phyloP scores from a whole-genome alignment of 1,140 invertebrate species.

The Drosophila asahinai region DNA sequence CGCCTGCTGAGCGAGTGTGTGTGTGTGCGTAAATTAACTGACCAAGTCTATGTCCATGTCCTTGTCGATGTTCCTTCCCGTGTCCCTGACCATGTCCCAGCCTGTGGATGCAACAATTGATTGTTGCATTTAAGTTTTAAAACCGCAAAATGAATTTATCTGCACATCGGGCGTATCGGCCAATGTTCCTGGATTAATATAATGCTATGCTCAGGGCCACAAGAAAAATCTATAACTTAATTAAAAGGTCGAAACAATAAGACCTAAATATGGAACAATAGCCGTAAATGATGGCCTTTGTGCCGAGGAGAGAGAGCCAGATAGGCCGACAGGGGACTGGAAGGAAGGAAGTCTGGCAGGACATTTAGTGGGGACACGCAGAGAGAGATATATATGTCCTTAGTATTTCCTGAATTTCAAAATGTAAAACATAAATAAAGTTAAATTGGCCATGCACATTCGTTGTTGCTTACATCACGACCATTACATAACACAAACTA shows the following conservation, averaged over 20 bases:
- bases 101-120: slow-evolving; percentile 68
- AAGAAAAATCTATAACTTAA: slow-evolving; percentile 62
- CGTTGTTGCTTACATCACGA: slow-evolving; percentile 54
- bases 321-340: slow-evolving; percentile 6
- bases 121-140: slow-evolving; percentile 65
- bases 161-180: slow-evolving; percentile 13
- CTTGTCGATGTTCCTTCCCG: slow-evolving; percentile 28
- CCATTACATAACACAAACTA: slow-evolving; percentile 47
- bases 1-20: slow-evolving; percentile 44
- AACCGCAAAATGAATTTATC: slow-evolving; percentile 69
- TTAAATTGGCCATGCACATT: slow-evolving; percentile 61
- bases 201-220: slow-evolving; percentile 16
- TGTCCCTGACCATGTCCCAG: slow-evolving; percentile 9
- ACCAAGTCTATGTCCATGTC: slow-evolving; percentile 39
- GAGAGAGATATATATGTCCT: slow-evolving; percentile 36
- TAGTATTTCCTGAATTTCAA: slow-evolving; percentile 60
- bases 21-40: slow-evolving; percentile 71
- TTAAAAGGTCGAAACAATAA: slow-evolving; percentile 61
- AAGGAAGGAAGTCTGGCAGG: slow-evolving; percentile 34
- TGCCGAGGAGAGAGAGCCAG: not conserved
- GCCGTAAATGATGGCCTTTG: slow-evolving; percentile 53
- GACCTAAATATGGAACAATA: slow-evolving; percentile 52
- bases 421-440: slow-evolving; percentile 63
- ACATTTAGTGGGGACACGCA: slow-evolving; percentile 39
- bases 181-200: slow-evolving; percentile 33